Percentiles rank a stretch among this genome's conserved stretches.
phyloP scores from a whole-genome alignment of 2,888 invertebrate genomes.

The Palloptera scutellata region DNA sequence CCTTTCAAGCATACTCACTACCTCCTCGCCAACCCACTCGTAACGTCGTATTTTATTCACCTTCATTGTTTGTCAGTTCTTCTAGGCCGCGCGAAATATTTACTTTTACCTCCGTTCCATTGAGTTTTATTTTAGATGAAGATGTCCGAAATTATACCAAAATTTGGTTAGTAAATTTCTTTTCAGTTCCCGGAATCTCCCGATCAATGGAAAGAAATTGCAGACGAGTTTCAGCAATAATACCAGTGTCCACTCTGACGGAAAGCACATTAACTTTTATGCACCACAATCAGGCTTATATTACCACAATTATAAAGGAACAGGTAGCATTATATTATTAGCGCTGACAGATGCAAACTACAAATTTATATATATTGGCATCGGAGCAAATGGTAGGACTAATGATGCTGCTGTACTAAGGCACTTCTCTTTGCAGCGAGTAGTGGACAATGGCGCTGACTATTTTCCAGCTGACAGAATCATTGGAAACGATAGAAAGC shows the following conservation, averaged over 20 bases:
- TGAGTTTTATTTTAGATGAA: no score
- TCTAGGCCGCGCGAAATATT: no score
- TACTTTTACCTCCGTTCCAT: no score
- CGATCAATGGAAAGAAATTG: constrained; percentile 14
- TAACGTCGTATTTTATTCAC: no score
- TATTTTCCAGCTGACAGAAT: no score
- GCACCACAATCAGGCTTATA: constrained; percentile 16
- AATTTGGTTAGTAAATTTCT: not conserved
- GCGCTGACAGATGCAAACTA: constrained; percentile 23
- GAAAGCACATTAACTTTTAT: constrained; percentile 28
- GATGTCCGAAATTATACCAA: no score
- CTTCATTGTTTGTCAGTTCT: no score
- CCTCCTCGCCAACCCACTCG: no score
- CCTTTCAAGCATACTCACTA: no score
- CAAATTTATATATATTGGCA: constrained; percentile 16
- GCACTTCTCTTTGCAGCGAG: not conserved
- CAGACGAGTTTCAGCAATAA: constrained; percentile 19
- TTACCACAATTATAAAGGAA: constrained; percentile 27
- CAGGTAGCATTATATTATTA: constrained; percentile 18
- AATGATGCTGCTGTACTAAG: not conserved
- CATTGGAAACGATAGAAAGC: no score
- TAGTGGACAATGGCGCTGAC: not conserved
- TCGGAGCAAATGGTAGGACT: constrained; percentile 2
- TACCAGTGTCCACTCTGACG: constrained; percentile 31
- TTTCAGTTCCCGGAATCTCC: not conserved